These are phyloP conservation scores for Grapholita molesta DNA, from an alignment of 1,140 invertebrate genomes.

Conservation along the genomic window DNA sequence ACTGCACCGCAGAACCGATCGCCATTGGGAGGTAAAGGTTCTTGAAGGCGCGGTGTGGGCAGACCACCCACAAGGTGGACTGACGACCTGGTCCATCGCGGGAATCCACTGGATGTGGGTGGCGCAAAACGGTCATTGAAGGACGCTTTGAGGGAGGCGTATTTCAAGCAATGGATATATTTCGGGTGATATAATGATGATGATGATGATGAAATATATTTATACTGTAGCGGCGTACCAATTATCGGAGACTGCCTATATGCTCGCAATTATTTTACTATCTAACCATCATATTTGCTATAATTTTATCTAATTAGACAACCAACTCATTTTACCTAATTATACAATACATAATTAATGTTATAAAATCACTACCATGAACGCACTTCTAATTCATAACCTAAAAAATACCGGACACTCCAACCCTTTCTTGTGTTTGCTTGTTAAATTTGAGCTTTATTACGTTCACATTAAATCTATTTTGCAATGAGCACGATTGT, in stretches of 20 bases:
- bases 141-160: too few species aligned
- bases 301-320: not conserved
- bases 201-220: too few species aligned
- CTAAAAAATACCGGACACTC: not conserved
- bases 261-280: not conserved
- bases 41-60: too few species aligned
- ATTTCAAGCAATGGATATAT: too few species aligned
- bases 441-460: not conserved
- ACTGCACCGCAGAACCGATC: too few species aligned
- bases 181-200: too few species aligned
- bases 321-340: not conserved
- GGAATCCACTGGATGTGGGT: too few species aligned
- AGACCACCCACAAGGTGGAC: too few species aligned
- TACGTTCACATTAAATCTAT: not conserved
- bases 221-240: too few species aligned
- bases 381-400: not conserved
- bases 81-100: too few species aligned
- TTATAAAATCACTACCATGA: constrained; percentile 11
- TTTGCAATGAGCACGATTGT: not conserved
- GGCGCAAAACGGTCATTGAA: too few species aligned
- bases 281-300: not conserved
- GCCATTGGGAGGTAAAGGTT: too few species aligned
- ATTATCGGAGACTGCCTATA: not conserved
- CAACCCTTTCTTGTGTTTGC: not conserved
- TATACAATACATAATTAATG: not conserved